Conservation (phyloP, 2,113 vertebrate genomes). For the Regulus satrapa region DNA sequence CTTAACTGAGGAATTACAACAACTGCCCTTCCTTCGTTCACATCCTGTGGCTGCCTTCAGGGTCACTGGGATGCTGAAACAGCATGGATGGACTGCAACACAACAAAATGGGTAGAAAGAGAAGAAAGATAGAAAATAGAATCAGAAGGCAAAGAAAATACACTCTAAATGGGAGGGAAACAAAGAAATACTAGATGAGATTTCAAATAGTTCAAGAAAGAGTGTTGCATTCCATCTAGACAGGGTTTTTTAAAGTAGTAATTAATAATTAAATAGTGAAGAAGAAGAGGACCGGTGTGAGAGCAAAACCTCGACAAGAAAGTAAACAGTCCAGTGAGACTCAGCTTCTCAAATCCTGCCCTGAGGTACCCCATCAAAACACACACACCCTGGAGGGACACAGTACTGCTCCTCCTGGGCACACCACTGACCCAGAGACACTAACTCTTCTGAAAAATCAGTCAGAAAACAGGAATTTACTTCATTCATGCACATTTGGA, state of each 20-base stretch:
- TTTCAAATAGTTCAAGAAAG: neutral
- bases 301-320: neutral
- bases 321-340: neutral
- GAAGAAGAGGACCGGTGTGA: neutral
- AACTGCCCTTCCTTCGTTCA: neutral
- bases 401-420: neutral
- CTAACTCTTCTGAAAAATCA: neutral
- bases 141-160: neutral
- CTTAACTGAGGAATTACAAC: neutral
- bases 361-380: neutral
- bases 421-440: neutral
- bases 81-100: neutral
- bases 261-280: neutral
- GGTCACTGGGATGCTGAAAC: neutral
- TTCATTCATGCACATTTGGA: neutral
- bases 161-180: neutral
- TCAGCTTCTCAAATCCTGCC: neutral
- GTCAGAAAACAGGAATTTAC: neutral
- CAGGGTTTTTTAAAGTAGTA: neutral
- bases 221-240: neutral
- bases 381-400: accelerated
- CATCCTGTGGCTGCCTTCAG: neutral
- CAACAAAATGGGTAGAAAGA: neutral
- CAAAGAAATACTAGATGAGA: neutral
- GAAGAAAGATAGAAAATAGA: neutral